A percentile compares a stretch with the other conserved stretches of the same genome.
Conservation (phyloP, 2,113 vertebrate species). For the Grantiella picta region DNA sequence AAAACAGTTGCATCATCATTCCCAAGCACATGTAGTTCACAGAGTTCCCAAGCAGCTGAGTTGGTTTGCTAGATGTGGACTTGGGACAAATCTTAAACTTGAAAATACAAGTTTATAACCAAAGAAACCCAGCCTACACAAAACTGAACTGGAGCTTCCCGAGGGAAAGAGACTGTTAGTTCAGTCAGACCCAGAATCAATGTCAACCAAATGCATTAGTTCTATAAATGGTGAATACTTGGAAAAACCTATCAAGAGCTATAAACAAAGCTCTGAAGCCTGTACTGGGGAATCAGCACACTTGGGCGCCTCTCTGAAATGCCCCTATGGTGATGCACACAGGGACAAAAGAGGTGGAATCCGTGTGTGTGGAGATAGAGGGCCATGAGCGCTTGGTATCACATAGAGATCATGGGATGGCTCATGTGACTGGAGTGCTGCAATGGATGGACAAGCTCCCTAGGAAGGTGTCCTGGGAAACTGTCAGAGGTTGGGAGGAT, state of each 20-base stretch:
- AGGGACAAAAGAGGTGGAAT: background rate
- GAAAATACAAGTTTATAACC: background rate
- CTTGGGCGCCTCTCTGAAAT: background rate
- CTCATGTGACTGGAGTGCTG: background rate
- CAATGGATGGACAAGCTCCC: background rate
- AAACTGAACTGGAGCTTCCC: background rate
- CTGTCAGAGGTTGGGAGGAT: no score
- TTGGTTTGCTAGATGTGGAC: background rate
- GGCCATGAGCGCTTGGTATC: background rate
- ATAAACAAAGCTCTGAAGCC: background rate
- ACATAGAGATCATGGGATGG: background rate
- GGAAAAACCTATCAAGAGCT: background rate
- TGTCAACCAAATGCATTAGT: background rate
- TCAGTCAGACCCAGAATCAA: background rate
- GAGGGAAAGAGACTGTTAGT: background rate
- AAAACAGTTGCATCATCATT: background rate
- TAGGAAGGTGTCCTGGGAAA: background rate
- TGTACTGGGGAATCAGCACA: background rate
- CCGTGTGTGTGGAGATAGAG: background rate
- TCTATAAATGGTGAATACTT: background rate
- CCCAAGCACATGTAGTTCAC: background rate
- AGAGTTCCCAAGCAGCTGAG: background rate
- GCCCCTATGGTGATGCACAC: background rate
- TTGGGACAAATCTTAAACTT: background rate
- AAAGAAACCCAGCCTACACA: background rate